phyloP scores from a whole-genome alignment of 1,140 invertebrate species.

The Ericerus pela region DNA sequence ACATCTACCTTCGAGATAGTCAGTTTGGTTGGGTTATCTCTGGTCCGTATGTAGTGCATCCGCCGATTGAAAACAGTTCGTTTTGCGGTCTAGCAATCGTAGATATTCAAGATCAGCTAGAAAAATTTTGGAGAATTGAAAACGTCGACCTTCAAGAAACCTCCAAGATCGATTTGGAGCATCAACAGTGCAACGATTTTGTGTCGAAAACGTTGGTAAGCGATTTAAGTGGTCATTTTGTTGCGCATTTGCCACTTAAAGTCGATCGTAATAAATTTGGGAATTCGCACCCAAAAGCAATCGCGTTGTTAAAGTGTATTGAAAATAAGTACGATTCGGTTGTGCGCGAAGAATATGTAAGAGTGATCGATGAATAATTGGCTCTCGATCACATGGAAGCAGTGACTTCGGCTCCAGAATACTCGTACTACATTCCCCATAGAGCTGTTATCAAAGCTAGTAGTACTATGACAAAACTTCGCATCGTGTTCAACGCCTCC shows the following conservation, averaged over 20 bases:
- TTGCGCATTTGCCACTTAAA: not conserved
- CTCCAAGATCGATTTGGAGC: not conserved
- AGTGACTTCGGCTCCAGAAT: not conserved
- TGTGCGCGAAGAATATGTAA: not conserved
- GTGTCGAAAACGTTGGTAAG: not conserved
- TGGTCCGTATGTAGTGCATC: too few species aligned
- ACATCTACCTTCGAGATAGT: not conserved
- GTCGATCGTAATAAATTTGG: not conserved
- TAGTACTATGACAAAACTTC: constrained; percentile 22
- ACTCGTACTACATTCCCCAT: constrained; percentile 25
- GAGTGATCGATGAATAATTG: not conserved
- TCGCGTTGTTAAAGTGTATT: not conserved
- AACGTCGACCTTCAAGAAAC: not conserved
- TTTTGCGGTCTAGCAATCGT: not conserved
- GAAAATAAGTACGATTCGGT: not conserved
- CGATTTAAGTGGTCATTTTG: not conserved
- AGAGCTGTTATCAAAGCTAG: constrained; percentile 23
- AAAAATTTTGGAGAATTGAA: constrained; percentile 3
- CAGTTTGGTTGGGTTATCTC: constrained; percentile 1
- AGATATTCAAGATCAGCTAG: not conserved
- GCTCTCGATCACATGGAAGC: not conserved
- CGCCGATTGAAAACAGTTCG: too few species aligned
- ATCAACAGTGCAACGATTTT: not conserved
- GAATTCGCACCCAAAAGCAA: not conserved
- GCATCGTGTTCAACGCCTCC: constrained; percentile 26